These are phyloP conservation scores for Camponotus fellah DNA, from an alignment of 2,888 invertebrate genomes.

Conservation along the genomic window DNA sequence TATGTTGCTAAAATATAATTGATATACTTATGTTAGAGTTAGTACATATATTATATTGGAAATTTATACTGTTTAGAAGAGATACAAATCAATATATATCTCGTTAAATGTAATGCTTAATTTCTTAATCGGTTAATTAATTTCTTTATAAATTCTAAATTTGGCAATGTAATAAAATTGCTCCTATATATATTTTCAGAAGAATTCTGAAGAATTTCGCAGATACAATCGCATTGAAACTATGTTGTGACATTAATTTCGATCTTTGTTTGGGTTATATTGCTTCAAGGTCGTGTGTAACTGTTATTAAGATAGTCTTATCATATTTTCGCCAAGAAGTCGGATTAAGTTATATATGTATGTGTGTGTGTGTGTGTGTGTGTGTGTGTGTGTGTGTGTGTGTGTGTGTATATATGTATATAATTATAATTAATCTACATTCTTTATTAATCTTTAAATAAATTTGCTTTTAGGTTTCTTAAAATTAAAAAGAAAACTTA, in stretches of 20 bases:
- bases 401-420: background rate
- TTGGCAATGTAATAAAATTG: conserved; percentile 7
- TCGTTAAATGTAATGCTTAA: background rate
- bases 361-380: too few relatives aligned
- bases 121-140: background rate
- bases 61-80: background rate
- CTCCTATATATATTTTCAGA: background rate
- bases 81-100: background rate
- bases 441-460: background rate
- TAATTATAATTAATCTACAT: background rate
- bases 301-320: conserved; percentile 51
- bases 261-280: conserved; percentile 43
- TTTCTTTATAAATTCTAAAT: background rate
- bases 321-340: conserved; percentile 35
- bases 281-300: conserved; percentile 24
- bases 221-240: background rate
- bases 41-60: background rate
- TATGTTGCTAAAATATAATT: background rate
- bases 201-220: conserved; percentile 17
- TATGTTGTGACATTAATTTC: conserved; percentile 18
- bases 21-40: background rate
- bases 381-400: too few relatives aligned
- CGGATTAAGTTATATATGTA: background rate
- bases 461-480: background rate
- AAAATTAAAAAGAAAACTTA: background rate